phyloP scores from a whole-genome alignment of 1,140 invertebrate genomes.

The Ylistrum balloti region DNA sequence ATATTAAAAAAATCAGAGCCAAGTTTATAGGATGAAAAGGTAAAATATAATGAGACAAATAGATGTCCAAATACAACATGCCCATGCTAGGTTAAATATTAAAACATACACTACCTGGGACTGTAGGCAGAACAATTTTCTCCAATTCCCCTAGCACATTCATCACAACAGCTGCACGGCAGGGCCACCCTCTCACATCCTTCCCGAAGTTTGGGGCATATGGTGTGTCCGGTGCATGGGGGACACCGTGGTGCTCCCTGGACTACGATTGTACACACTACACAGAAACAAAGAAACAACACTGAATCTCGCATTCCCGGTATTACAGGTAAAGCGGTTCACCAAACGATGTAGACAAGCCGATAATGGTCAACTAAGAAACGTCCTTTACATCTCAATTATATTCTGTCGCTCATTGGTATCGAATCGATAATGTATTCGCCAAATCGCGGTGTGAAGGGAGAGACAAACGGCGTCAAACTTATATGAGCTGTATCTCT shows the following conservation, averaged over 20 bases:
- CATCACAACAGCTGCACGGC: background rate
- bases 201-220: background rate
- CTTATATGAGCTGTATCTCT: background rate
- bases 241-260: background rate
- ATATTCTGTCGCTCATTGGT: background rate
- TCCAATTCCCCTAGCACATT: background rate
- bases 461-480: background rate
- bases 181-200: background rate
- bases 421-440: background rate
- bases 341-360: background rate
- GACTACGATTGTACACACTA: background rate
- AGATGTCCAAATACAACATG: too few relatives aligned
- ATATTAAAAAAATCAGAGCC: too few relatives aligned
- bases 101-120: background rate
- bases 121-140: background rate
- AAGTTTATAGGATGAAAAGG: too few relatives aligned
- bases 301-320: slow-evolving; percentile 11
- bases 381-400: background rate
- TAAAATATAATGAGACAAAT: too few relatives aligned
- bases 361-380: background rate
- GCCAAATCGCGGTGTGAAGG: background rate
- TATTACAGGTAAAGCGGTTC: background rate
- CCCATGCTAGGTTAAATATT: too few relatives aligned
- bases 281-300: background rate
- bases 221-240: background rate